Percentiles rank a stretch among this genome's conserved stretches.
These are phyloP conservation scores for Hystrix cristata DNA, from an alignment of 2,113 vertebrate genomes.

Conservation along the genomic window DNA sequence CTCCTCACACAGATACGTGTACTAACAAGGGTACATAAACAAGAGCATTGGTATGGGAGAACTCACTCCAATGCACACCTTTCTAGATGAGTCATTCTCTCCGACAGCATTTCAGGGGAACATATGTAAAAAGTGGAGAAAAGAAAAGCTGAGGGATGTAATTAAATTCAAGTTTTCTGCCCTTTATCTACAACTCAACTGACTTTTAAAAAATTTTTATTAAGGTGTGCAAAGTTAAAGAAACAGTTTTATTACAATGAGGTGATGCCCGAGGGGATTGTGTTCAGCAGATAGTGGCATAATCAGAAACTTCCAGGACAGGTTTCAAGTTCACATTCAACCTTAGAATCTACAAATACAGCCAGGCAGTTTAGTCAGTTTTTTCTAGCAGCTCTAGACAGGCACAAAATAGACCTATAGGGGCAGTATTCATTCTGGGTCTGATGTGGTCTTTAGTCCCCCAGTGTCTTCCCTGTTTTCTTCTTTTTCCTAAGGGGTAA, in stretches of 20 bases:
- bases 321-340: background rate
- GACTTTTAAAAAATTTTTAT: background rate
- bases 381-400: background rate
- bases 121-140: background rate
- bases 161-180: background rate
- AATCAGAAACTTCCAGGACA: background rate
- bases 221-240: background rate
- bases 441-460: background rate
- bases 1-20: background rate
- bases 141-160: background rate
- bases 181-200: background rate
- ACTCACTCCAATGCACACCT: background rate
- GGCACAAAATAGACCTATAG: background rate
- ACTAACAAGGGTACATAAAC: background rate
- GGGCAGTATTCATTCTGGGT: background rate
- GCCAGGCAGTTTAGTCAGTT: background rate
- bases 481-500: background rate
- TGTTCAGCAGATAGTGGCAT: background rate
- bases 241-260: background rate
- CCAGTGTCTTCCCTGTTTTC: background rate
- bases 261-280: background rate
- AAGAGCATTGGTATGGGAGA: background rate
- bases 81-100: background rate
- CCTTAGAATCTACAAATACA: background rate
- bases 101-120: background rate